Evolutionary conservation across 2,113 vertebrate species (phyloP), one percentile per base, ranked within the genome.

Genomic region (Callorhinus ursinus): DNA sequence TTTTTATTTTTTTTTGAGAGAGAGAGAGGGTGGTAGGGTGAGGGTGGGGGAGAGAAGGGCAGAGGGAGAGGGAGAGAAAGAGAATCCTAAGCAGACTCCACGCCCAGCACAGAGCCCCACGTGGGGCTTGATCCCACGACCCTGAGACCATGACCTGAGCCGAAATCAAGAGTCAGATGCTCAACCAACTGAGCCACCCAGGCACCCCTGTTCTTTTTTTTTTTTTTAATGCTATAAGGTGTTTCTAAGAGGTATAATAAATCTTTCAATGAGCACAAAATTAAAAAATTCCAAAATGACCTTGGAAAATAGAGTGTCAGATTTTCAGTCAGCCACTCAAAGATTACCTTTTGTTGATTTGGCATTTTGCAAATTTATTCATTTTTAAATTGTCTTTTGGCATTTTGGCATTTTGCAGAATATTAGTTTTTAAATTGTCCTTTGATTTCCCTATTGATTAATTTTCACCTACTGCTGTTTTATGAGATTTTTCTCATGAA

Each of bases 361-460:
- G 36, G 21, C 16, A 67, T 74, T 96, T 95, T 92, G 10, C 2
- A 93, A 95, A 72, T 95, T 9, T 46, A 76, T 88, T 96, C 57
- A 76, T 80, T 96, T 97, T 95, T 77, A 84, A 94, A 49, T 95
- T 88, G 3, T 93, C 22, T n/a, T 88, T 95, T 53, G 10, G n/a
- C 33, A n/a, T 69, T 69, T 69, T 19, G 65, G 7, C 9, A 4
- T 69, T 96, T 96, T 92, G 14, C 3, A 93, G 24, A 93, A 67
- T 95, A 76, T 85, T 96, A 59, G 79, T 76, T 95, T 97, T 95
- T 81, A 80, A 94, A 53, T 96, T 90, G 4, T 93, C 22, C 42
- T 88, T 95, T 53, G 7, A 7, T 84, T 80, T 97, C 13, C 79
- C 77, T 69, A 93, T 72, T 82, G 18, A 71, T 71, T 95, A 90